Percentiles rank a stretch among this genome's conserved stretches.
These are phyloP conservation scores for Arctocebus calabarensis DNA, from an alignment of 2,797 vertebrate genomes.

Conservation along the genomic window DNA sequence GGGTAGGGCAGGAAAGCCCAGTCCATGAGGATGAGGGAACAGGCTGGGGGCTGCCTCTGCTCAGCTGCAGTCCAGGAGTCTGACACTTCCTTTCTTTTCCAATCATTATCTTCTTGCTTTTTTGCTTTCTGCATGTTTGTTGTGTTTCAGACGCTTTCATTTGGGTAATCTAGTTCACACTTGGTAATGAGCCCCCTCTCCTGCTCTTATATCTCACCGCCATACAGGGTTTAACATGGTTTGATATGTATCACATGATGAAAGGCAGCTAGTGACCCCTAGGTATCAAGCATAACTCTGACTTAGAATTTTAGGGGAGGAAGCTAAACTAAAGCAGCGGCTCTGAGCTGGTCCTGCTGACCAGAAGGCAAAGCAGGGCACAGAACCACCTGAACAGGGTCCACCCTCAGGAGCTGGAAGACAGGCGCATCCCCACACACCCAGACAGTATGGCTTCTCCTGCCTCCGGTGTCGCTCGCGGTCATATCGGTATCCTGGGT, in stretches of 20 bases:
- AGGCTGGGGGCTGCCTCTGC: neutral
- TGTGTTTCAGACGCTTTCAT: neutral
- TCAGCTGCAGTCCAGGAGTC: neutral
- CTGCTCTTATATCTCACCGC: neutral
- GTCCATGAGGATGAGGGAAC: neutral
- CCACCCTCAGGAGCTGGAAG: neutral
- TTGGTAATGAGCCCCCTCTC: neutral
- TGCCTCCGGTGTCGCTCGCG: constrained; percentile 95
- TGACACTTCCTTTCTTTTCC: neutral
- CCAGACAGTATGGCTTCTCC: constrained; percentile 96
- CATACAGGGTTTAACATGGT: neutral
- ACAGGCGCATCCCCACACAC: constrained; percentile 83
- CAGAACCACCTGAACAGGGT: neutral
- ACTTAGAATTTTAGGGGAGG: neutral
- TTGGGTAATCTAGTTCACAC: neutral
- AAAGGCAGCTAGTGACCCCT: neutral
- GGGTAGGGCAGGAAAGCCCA: neutral
- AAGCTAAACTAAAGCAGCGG: neutral
- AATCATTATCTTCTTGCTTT: neutral
- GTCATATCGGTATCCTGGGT: constrained; percentile 96
- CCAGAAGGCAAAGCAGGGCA: fast-evolving
- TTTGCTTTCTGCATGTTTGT: neutral
- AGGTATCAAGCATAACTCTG: neutral
- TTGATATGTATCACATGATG: neutral
- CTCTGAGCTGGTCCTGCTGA: neutral